phyloP scores from a whole-genome alignment of 2,113 vertebrate genomes.

The Cichladusa arquata region DNA sequence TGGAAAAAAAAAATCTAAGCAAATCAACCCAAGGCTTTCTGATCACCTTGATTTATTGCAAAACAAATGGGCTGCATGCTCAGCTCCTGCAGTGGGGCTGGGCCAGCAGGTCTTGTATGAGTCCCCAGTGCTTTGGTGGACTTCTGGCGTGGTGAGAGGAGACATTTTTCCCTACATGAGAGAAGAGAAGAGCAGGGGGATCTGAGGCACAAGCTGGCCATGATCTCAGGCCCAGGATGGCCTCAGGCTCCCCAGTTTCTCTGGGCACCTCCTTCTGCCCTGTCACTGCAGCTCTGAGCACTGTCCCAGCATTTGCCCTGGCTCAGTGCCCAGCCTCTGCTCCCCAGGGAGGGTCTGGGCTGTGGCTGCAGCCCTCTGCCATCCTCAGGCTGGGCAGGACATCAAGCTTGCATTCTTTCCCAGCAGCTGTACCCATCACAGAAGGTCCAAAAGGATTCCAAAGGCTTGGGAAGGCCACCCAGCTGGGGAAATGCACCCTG shows the following conservation, averaged over 20 bases:
- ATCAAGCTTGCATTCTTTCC: no score
- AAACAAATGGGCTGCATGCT: not conserved
- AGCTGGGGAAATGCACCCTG: not conserved
- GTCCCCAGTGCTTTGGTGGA: not conserved
- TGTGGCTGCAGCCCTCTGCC: not conserved
- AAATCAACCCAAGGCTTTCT: not conserved
- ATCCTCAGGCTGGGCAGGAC: not conserved
- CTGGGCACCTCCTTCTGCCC: not conserved
- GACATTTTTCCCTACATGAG: not conserved
- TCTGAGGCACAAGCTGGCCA: not conserved
- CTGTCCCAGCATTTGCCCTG: not conserved
- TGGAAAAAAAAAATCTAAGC: not conserved
- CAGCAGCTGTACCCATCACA: not conserved
- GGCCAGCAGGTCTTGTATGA: not conserved
- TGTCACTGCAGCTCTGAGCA: not conserved
- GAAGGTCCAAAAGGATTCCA: not conserved
- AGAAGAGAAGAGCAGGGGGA: not conserved
- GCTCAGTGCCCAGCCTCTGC: not conserved
- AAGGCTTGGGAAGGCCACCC: not conserved
- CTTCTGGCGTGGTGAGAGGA: rapidly evolving
- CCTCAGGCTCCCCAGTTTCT: not conserved
- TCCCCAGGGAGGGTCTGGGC: not conserved
- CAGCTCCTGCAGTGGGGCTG: not conserved
- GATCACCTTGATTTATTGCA: not conserved
- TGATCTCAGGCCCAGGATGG: not conserved